Base-by-base conservation (phyloP, 2,888 invertebrate genomes). In the Tetranychus truncatus region DNA sequence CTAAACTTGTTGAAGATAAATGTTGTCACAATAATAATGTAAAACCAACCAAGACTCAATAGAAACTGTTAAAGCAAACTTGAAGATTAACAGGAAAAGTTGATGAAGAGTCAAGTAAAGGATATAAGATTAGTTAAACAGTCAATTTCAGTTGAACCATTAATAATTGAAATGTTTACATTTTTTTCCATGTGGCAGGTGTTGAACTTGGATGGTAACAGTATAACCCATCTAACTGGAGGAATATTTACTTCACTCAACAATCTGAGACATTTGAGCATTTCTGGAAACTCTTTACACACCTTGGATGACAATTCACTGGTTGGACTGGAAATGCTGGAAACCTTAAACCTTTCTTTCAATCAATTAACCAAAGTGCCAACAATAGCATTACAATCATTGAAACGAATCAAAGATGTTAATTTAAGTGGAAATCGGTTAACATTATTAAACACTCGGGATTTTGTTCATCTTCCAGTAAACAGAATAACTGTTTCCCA, bases 131-230 rank as follows among this genome's bases (percentile, higher is more conserved):
- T 34, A 34, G 34, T 4, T 34, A 34, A 34, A 34, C 34, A 34
- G 34, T 34, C 34, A 34, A 34, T 34, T 34, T 5, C 34, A 34
- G 34, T 34, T 34, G 34, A 34, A 55, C 15, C 15, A 15, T 55
- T 55, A 55, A 15, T 55, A 1, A 55, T 15, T 55, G 0, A 6
- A 15, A 11, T 24, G 20, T n/a, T 24, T 18, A 45, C 45, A 9
- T n/a, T 72, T 46, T n/a, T 72, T 46, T 15, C 15, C 11, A 9
- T 20, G 5, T 20, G 3, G 18, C 74, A 78, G 6, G 77, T 78
- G 73, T 80, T 84, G 1, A 80, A 81, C 71, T 77, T 83, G 4
- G 80, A 81, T 21, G 78, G 80, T 75, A 84, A 84, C 78, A 77
- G 79, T 45, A 79, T 83, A 34, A 80, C 80, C 24, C 79, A 79